Conservation (phyloP, 1,140 invertebrate species). For the Heterodera carotae region DNA sequence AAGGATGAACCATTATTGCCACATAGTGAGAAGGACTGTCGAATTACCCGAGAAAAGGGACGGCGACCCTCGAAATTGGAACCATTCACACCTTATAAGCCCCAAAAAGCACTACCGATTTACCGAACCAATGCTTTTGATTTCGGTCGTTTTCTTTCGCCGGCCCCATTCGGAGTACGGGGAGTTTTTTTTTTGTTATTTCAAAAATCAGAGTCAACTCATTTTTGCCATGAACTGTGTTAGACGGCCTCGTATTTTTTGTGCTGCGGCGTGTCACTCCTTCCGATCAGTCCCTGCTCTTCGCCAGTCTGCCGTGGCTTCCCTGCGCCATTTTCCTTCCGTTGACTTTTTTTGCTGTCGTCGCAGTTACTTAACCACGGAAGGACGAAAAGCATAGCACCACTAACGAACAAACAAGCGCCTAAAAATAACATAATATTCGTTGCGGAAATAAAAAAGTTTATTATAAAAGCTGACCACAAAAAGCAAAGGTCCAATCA, state of each 20-base stretch:
- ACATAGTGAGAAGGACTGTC: background rate
- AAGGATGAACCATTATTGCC: too few species aligned
- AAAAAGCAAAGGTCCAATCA: slow-evolving; percentile 81
- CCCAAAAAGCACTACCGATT: too few species aligned
- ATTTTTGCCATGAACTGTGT: too few species aligned
- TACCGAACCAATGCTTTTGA: too few species aligned
- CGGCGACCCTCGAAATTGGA: too few species aligned
- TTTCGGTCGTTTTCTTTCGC: too few species aligned
- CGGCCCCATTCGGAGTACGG: too few species aligned
- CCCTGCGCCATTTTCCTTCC: background rate
- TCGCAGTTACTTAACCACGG: slow-evolving; percentile 67
- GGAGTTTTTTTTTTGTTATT: background rate
- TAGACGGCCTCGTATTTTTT: slow-evolving; percentile 10
- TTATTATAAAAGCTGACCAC: slow-evolving; percentile 82
- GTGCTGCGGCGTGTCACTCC: background rate
- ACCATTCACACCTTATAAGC: too few species aligned
- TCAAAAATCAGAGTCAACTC: too few species aligned
- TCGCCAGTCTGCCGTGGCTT: background rate
- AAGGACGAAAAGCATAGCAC: slow-evolving; percentile 83
- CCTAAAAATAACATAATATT: slow-evolving; percentile 80
- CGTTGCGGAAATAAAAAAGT: slow-evolving; percentile 67
- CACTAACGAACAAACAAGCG: slow-evolving; percentile 81
- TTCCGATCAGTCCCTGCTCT: background rate
- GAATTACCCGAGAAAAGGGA: background rate
- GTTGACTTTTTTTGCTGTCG: background rate